Evolutionary conservation across 2,888 invertebrate genomes (phyloP).

Genomic region (Andrena flavipes): DNA sequence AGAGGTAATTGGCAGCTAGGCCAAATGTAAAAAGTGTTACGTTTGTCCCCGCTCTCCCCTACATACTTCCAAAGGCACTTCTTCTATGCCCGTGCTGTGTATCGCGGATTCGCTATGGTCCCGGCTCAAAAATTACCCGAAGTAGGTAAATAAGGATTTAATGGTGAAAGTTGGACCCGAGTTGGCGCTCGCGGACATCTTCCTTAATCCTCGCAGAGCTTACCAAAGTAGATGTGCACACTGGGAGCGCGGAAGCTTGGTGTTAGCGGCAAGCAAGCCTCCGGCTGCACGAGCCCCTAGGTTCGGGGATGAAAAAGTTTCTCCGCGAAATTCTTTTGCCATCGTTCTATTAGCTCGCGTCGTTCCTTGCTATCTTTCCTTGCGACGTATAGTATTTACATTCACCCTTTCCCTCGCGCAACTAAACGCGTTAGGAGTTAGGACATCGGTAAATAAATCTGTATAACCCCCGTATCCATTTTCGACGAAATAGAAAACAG

Average conservation of each 20-base stretch:
- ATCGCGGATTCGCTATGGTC: not conserved
- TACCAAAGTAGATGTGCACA: not conserved
- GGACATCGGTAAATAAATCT: too few relatives aligned
- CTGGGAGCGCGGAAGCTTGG: not conserved
- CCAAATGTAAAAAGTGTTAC: too few relatives aligned
- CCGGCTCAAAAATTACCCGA: slow-evolving; percentile 6
- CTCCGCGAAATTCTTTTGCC: slow-evolving; percentile 10
- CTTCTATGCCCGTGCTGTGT: not conserved
- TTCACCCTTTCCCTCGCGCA: too few relatives aligned
- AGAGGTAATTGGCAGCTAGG: too few relatives aligned
- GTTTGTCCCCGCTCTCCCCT: too few relatives aligned
- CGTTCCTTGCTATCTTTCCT: not conserved
- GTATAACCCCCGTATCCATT: too few relatives aligned
- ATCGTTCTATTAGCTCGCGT: not conserved
- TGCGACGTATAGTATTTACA: too few relatives aligned
- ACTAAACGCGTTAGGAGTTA: too few relatives aligned
- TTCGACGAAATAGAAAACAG: not conserved
- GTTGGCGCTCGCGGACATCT: not conserved
- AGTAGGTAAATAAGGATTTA: slow-evolving; percentile 17
- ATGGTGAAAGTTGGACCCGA: not conserved
- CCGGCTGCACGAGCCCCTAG: not conserved
- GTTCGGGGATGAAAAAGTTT: not conserved
- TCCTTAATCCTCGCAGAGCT: slow-evolving; percentile 14
- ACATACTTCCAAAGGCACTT: not conserved
- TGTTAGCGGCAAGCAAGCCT: not conserved